Evolutionary conservation across 2,888 invertebrate species (phyloP).

Genomic region (Tetranychus piercei): DNA sequence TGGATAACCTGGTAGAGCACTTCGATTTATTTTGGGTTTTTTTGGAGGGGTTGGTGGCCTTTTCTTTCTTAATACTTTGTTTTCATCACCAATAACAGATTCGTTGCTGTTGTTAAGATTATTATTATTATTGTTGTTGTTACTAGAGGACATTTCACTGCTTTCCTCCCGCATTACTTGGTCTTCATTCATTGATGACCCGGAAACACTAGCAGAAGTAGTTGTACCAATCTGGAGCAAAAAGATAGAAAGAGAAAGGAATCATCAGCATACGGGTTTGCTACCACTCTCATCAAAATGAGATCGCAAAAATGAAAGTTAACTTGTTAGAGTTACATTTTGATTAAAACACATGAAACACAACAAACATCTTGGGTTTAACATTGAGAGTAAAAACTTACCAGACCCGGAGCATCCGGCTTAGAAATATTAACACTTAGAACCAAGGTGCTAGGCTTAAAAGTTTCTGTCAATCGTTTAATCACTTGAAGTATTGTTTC

Average conservation of each 20-base stretch:
- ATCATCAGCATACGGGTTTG: background rate
- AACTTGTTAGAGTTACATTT: background rate
- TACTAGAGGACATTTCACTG: background rate
- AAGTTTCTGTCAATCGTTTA: background rate
- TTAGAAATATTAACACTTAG: background rate
- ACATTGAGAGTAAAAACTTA: background rate
- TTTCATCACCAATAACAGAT: background rate
- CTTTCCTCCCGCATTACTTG: background rate
- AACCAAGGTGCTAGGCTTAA: background rate
- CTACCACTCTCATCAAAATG: background rate
- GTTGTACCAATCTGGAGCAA: background rate
- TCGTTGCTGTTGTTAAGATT: background rate
- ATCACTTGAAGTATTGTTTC: background rate
- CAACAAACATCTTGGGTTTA: background rate
- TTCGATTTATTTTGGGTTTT: conserved; percentile 20
- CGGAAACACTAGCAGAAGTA: background rate
- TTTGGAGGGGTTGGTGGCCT: conserved; percentile 23
- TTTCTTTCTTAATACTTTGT: conserved; percentile 14
- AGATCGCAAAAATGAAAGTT: background rate
- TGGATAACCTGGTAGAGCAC: conserved; percentile 5
- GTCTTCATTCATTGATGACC: background rate
- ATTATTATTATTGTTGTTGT: background rate
- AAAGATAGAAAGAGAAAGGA: background rate
- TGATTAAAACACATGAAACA: background rate
- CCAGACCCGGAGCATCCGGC: background rate